These are phyloP conservation scores for Triops cancriformis DNA, from an alignment of 1,140 invertebrate species.

Conservation along the genomic window DNA sequence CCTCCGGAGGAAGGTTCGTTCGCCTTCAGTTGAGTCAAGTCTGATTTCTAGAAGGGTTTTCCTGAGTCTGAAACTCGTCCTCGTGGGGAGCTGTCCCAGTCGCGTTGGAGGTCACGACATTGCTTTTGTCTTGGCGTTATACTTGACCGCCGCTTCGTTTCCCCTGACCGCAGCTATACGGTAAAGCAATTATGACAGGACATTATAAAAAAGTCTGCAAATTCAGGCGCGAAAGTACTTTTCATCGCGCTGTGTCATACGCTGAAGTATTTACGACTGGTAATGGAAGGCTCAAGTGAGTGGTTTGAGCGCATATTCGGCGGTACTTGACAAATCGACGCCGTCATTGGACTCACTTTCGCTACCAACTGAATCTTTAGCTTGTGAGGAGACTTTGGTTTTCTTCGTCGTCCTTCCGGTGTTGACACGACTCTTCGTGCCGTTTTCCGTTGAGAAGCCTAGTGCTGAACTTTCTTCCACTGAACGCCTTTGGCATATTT, in stretches of 20 bases:
- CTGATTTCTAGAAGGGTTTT: not conserved
- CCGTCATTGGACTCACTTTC: slow-evolving; percentile 4
- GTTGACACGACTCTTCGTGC: slow-evolving; percentile 20
- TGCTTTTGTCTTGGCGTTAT: not conserved
- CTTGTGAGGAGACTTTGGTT: slow-evolving; percentile 23
- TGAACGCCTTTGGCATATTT: too few relatives aligned
- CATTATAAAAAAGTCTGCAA: not conserved
- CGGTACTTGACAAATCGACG: not conserved
- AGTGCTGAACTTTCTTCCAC: too few relatives aligned
- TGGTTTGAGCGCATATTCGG: not conserved
- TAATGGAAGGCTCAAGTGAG: not conserved
- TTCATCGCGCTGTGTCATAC: too few relatives aligned
- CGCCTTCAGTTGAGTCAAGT: not conserved
- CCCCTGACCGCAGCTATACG: not conserved
- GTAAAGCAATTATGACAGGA: not conserved
- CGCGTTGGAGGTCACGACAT: not conserved
- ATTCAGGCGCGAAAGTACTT: not conserved
- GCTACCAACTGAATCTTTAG: not conserved
- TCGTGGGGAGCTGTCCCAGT: not conserved
- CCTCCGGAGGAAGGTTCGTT: slow-evolving; percentile 9
- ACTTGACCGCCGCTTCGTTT: not conserved
- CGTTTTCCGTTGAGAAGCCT: too few relatives aligned
- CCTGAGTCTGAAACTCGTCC: not conserved
- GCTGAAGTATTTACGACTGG: not conserved
- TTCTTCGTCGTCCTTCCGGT: slow-evolving; percentile 27